Evolutionary conservation across 2,797 vertebrate species (phyloP), one percentile per base, ranked within the genome.

Genomic region (Semaprochilodus insignis): DNA sequence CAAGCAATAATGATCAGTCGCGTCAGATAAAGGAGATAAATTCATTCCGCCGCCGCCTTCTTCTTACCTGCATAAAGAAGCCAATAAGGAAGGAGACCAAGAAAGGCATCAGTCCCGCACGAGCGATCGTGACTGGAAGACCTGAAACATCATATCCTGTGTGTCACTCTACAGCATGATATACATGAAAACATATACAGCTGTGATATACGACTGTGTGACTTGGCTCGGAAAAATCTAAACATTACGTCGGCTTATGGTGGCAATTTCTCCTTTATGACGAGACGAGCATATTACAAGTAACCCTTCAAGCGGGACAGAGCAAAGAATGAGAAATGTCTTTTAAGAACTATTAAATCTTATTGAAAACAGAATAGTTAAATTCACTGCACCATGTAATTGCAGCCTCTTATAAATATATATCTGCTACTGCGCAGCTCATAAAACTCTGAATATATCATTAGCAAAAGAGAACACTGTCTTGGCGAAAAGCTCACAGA

Each of bases 371-470:
- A 92, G 91, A 90, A 91, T 81, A 89, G 83, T 94, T 91, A 93
- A 92, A 93, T 89, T 87, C 90, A 94, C 93, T 92, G 93, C 91
- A 78, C 89, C 93, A 89, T 94, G 91, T 93, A 93, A 95, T 93
- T 90, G 87, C 81, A 69, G 85, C 88, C 83, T 89, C 88, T 87
- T 86, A 91, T 90, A 92, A 91, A 93, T 88, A 87, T 86, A 87
- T 91, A 89, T 86, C 73, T 84, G 80, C 19, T 79, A 62, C 74
- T 87, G 52, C 74, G 82, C 81, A 86, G 83, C 73, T 77, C 81
- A 84, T 86, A 83, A 87, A 87, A 57, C 77, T 63, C 83, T 52
- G 73, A 72, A 70, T 82, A 78, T 87, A 86, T 86, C 77, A 86
- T 87, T 87, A 85, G 76, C 23, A 78, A 83, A 81, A 62, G 55